These are phyloP conservation scores for Acridotheres tristis DNA, from an alignment of 2,797 vertebrate species.

Conservation along the genomic window DNA sequence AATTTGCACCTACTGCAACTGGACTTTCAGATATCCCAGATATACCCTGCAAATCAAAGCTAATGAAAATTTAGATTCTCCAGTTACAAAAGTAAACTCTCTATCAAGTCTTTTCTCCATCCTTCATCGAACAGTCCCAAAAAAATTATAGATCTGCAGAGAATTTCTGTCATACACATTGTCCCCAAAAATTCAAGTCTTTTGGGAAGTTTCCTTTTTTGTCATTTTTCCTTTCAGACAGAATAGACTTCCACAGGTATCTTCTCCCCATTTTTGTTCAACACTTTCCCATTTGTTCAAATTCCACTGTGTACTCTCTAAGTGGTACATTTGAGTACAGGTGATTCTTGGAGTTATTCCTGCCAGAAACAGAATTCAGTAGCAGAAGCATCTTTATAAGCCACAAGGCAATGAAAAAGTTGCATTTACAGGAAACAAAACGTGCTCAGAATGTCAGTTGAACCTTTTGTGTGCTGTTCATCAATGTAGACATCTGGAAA, in stretches of 20 bases:
- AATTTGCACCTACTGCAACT: not conserved
- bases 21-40: not conserved
- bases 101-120: not conserved
- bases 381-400: not conserved
- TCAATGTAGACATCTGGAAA: not conserved
- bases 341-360: not conserved
- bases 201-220: not conserved
- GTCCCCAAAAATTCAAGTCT: not conserved
- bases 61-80: not conserved
- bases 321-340: not conserved
- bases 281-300: not conserved
- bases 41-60: not conserved
- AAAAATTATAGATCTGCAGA: not conserved
- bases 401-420: not conserved
- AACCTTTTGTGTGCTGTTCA: not conserved
- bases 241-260: not conserved
- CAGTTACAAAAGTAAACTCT: not conserved
- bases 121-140: not conserved
- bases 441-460: not conserved
- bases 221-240: not conserved
- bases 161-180: not conserved
- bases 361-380: not conserved
- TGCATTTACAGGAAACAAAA: not conserved
- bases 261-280: not conserved
- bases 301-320: not conserved